Base-by-base conservation (phyloP, 2,797 vertebrate genomes). In the Diplodus puntazzo region DNA sequence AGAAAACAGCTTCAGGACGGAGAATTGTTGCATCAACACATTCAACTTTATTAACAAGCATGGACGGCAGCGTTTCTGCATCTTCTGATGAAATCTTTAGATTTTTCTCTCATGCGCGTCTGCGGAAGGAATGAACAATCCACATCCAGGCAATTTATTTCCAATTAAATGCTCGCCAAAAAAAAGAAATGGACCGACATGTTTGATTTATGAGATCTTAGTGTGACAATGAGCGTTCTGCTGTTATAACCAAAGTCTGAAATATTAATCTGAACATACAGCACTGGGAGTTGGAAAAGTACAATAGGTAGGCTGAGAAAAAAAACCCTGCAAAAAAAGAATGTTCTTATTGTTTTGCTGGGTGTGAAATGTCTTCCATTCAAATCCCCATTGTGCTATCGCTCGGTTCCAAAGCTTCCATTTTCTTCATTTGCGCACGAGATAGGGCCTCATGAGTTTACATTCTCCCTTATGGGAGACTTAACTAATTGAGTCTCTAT, bases 401-500 rank as follows among this genome's bases (percentile, higher is more conserved):
- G 2, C 65, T 82, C 39, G 16, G 45, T 77, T 87, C 49, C 69
- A 85, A 82, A 81, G 60, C 60, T 77, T 82, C 59, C 11, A 46
- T 82, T 82, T 82, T 73, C 67, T 84, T 83, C 48, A 69, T 85
- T 84, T 82, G 48, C 14, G 23, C 71, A 74, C 59, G 57, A 80
- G 76, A 64, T 12, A n/a, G 5, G 17, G 59, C 81, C 87, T 90
- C 83, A 2, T 48, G 87, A 87, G 77, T 83, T 85, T 87, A 71
- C 50, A 14, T 21, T 65, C 75, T 82, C 80, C 82, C 81, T 70
- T 72, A 79, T 77, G 76, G 46, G 70, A 59, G 69, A 80, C 81
- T 81, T 80, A 78, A 77, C 84, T 91, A 88, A 88, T 87, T 85
- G 83, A 79, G 68, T 85, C 42, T 92, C 84, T 63, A 27, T 86